These are phyloP conservation scores for Lagodon rhomboides DNA, from an alignment of 2,797 vertebrate species.

Conservation along the genomic window DNA sequence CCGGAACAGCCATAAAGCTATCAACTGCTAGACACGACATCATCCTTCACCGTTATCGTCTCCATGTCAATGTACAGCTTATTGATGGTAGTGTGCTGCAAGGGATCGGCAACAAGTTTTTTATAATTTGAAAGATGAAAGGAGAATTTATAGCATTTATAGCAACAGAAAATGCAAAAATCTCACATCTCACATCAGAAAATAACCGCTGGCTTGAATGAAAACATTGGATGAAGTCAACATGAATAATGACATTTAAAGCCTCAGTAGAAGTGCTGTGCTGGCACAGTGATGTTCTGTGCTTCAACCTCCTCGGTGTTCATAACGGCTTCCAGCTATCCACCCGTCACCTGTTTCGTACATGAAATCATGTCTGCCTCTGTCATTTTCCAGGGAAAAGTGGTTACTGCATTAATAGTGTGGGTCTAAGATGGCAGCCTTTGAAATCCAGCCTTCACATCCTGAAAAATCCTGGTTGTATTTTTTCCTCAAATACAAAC, in stretches of 20 bases:
- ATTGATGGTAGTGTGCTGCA: constrained; percentile 2
- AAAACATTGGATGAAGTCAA: constrained; percentile 17
- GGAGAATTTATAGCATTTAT: constrained; percentile 1
- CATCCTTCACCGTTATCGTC: constrained; percentile 27
- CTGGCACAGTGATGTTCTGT: constrained; percentile 1
- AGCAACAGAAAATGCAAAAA: neutral
- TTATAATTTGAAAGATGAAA: constrained; percentile 1
- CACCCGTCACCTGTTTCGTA: constrained; percentile 59
- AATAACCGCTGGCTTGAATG: neutral
- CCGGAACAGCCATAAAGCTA: constrained; percentile 32
- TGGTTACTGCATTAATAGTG: constrained; percentile 53
- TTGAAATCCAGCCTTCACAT: constrained; percentile 44
- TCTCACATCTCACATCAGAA: constrained; percentile 2
- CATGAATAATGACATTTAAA: constrained; percentile 27
- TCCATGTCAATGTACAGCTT: constrained; percentile 5
- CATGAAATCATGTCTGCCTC: constrained; percentile 76
- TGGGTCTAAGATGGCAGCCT: constrained; percentile 72
- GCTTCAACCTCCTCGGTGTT: constrained; percentile 24
- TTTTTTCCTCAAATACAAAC: constrained; percentile 23
- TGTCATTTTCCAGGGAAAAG: constrained; percentile 58
- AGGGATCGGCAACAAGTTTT: neutral
- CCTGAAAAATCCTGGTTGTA: constrained; percentile 25
- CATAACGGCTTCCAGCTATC: constrained; percentile 36
- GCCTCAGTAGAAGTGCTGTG: neutral
- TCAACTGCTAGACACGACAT: constrained; percentile 41